A percentile compares a stretch with the other conserved stretches of the same genome.
These are phyloP conservation scores for Eueremaeus valkanovi DNA, from an alignment of 2,888 invertebrate genomes.

Conservation along the genomic window DNA sequence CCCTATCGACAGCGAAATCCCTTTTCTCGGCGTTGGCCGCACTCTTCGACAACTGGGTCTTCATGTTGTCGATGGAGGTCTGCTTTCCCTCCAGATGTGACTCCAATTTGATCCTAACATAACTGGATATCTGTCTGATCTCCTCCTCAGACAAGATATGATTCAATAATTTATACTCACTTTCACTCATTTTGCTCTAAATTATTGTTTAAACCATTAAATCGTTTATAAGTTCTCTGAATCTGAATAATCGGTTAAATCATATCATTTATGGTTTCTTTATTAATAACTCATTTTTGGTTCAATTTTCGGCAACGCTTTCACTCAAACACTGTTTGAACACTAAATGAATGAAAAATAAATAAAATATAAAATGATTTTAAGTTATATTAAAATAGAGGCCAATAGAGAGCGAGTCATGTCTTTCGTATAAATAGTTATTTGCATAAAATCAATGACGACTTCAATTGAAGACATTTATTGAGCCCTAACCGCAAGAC, in stretches of 20 bases:
- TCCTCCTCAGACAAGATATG: not conserved
- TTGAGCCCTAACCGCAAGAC: too few relatives aligned
- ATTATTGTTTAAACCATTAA: not conserved
- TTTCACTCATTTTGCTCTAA: not conserved
- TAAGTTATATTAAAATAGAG: too few relatives aligned
- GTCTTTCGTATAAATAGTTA: too few relatives aligned
- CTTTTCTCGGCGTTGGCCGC: conserved; percentile 21
- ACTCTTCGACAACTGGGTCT: not conserved
- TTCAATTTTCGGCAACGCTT: not conserved
- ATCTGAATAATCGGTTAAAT: not conserved
- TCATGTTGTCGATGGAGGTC: not conserved
- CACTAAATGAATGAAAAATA: too few relatives aligned
- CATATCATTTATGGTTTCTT: not conserved
- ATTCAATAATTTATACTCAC: not conserved
- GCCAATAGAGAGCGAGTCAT: too few relatives aligned
- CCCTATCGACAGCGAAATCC: conserved; percentile 33
- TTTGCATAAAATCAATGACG: too few relatives aligned
- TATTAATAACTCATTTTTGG: not conserved
- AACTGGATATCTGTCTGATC: not conserved
- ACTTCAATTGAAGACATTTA: too few relatives aligned
- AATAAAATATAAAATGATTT: too few relatives aligned
- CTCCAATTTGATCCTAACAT: conserved; percentile 13
- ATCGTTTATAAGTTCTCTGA: not conserved
- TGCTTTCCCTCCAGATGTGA: conserved; percentile 21
- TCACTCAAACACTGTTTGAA: not conserved